Conservation (phyloP, 1,140 invertebrate genomes). For the Pectinophora gossypiella region DNA sequence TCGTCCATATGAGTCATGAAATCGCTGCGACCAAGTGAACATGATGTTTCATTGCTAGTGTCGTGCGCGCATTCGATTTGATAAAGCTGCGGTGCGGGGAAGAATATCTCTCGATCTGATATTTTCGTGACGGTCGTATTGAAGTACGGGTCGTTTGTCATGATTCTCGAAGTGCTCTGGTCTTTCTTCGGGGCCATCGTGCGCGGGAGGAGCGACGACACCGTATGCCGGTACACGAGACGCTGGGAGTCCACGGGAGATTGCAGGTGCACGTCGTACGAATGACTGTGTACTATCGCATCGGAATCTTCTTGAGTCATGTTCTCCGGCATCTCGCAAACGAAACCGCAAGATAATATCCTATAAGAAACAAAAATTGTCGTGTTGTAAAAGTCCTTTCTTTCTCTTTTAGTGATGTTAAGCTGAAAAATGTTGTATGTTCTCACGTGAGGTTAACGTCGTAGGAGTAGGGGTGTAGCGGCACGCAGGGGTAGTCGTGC, state of each 20-base stretch:
- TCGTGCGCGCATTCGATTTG: constrained; percentile 40
- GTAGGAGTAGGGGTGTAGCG: constrained; percentile 55
- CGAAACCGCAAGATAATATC: constrained; percentile 76
- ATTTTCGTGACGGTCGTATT: constrained; percentile 76
- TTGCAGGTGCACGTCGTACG: constrained; percentile 75
- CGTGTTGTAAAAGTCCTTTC: too few species aligned
- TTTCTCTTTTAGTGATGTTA: too few species aligned
- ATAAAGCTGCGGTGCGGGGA: constrained; percentile 75
- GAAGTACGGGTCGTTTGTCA: constrained; percentile 78
- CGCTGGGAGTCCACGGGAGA: constrained; percentile 55
- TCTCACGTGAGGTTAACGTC: constrained; percentile 67
- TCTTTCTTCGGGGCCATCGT: constrained; percentile 68
- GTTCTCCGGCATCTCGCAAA: constrained; percentile 72
- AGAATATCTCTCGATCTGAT: constrained; percentile 76
- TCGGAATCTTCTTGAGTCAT: constrained; percentile 63
- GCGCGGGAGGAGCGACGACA: constrained; percentile 41
- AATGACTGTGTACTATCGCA: constrained; percentile 68
- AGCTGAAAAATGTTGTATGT: too few species aligned
- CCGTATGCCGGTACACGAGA: constrained; percentile 52
- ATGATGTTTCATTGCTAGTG: constrained; percentile 38
- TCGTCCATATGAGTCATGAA: constrained; percentile 33
- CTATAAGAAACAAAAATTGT: constrained; percentile 32
- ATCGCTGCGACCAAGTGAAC: constrained; percentile 42
- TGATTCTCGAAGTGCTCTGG: constrained; percentile 71
- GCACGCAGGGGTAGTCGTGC: constrained; percentile 75